Conservation (phyloP, 2,888 invertebrate genomes). For the Lysandra coridon region DNA sequence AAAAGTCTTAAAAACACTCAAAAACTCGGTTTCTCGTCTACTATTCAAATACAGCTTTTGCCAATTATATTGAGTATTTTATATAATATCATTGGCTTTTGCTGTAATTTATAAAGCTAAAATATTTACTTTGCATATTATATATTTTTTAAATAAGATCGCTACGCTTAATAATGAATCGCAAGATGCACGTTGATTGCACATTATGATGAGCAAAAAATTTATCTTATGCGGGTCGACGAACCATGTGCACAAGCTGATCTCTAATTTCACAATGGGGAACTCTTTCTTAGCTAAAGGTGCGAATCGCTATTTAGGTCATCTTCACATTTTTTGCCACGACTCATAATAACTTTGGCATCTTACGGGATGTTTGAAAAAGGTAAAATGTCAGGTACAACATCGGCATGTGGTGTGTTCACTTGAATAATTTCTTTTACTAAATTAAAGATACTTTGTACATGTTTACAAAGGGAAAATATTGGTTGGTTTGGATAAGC, state of each 20-base stretch:
- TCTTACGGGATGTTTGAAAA: slow-evolving; percentile 13
- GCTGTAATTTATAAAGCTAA: too few relatives aligned
- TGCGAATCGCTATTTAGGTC: slow-evolving; percentile 74
- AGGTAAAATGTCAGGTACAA: slow-evolving; percentile 20
- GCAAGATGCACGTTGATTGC: slow-evolving; percentile 24
- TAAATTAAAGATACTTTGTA: background rate
- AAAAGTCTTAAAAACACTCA: too few relatives aligned
- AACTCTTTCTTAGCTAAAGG: slow-evolving; percentile 70
- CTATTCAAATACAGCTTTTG: too few relatives aligned
- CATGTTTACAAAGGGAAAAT: too few relatives aligned
- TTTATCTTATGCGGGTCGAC: slow-evolving; percentile 56
- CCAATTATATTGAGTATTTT: too few relatives aligned
- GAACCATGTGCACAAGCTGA: slow-evolving; percentile 70
- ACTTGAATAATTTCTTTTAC: slow-evolving; percentile 2
- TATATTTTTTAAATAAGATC: too few relatives aligned
- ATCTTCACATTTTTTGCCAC: slow-evolving; percentile 54
- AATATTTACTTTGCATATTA: too few relatives aligned
- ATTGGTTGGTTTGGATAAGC: too few relatives aligned
- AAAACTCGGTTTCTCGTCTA: too few relatives aligned
- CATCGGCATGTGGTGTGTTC: slow-evolving; percentile 3
- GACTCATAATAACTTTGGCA: slow-evolving; percentile 38
- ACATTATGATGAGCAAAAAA: slow-evolving; percentile 45
- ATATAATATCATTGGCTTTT: too few relatives aligned
- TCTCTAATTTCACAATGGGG: slow-evolving; percentile 49
- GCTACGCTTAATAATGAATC: background rate